Percentiles rank a stretch among this genome's conserved stretches.
Evolutionary conservation across 2,797 vertebrate genomes (phyloP).

Genomic region (Crax fasciolata): DNA sequence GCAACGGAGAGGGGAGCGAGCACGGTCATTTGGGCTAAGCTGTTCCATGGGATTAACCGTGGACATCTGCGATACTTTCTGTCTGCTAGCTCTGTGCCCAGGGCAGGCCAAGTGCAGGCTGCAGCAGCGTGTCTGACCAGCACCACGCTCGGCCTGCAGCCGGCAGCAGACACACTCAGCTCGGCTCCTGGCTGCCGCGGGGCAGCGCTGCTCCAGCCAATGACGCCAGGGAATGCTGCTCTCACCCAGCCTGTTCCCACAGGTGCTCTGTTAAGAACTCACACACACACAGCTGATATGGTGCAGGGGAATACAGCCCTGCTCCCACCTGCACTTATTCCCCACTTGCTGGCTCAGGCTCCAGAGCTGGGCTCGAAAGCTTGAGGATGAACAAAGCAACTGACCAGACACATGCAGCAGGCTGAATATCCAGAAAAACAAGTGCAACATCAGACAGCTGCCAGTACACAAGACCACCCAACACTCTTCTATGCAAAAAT

Average conservation of each 20-base stretch:
- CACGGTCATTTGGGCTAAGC: neutral
- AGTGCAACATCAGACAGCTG: neutral
- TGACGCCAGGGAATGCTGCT: fast-evolving
- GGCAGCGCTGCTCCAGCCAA: neutral
- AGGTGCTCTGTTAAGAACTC: neutral
- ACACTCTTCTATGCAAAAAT: neutral
- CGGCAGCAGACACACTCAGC: neutral
- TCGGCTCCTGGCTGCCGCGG: neutral
- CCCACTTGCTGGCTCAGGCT: neutral
- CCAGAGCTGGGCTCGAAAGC: neutral
- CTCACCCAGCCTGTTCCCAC: neutral
- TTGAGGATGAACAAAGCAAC: neutral
- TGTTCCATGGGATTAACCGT: neutral
- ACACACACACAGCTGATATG: neutral
- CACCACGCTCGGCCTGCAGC: neutral
- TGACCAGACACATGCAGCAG: fast-evolving
- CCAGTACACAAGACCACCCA: fast-evolving
- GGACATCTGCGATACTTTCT: neutral
- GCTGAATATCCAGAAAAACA: neutral
- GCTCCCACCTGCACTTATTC: neutral
- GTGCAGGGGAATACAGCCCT: fast-evolving
- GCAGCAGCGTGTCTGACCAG: neutral
- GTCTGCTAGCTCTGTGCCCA: neutral
- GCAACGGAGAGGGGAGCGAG: neutral
- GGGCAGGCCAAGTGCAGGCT: neutral